Conservation (phyloP, 1,140 invertebrate genomes). For the Probaryconus sp. region DNA sequence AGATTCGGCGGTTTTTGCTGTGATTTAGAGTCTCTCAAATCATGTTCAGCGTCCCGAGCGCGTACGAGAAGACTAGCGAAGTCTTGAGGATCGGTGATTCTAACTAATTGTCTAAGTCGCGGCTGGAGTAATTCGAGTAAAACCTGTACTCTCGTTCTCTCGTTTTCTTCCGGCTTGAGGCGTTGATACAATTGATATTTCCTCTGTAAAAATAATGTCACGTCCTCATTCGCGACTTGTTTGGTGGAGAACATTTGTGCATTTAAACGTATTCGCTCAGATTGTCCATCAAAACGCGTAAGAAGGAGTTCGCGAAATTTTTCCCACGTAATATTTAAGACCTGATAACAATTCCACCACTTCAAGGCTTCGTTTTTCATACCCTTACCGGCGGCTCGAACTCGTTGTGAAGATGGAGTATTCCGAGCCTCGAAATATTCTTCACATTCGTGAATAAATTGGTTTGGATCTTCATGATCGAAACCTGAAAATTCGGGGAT, state of each 20-base stretch:
- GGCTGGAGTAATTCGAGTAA: conserved; percentile 20
- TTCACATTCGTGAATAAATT: too few species aligned
- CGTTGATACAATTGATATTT: conserved; percentile 34
- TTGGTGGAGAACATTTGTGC: conserved; percentile 18
- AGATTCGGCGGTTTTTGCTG: too few species aligned
- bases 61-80: too few species aligned
- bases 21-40: too few species aligned
- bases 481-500: too few species aligned
- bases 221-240: conserved; percentile 29
- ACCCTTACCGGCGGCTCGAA: too few species aligned
- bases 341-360: conserved; percentile 40
- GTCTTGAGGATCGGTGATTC: too few species aligned
- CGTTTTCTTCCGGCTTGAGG: neutral
- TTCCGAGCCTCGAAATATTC: too few species aligned
- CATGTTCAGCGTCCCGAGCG: too few species aligned
- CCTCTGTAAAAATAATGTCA: conserved; percentile 25
- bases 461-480: too few species aligned
- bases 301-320: conserved; percentile 28
- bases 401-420: too few species aligned
- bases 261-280: neutral
- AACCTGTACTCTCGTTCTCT: neutral
- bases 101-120: neutral
- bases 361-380: conserved; percentile 25
- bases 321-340: conserved; percentile 18
- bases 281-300: conserved; percentile 13